phyloP scores from a whole-genome alignment of 2,113 vertebrate genomes.

The Cromileptes altivelis region DNA sequence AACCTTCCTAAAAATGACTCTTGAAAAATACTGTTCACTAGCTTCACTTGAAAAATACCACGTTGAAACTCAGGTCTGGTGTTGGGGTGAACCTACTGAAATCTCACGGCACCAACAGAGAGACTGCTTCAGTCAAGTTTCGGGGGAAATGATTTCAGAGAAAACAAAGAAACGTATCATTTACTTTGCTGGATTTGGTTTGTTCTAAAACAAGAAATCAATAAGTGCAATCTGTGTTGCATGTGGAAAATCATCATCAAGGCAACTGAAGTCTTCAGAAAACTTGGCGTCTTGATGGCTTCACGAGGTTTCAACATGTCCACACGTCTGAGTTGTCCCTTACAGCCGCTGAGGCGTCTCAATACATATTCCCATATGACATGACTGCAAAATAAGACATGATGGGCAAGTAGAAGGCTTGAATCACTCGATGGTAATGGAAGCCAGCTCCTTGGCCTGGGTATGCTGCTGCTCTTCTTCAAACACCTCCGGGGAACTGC shows the following conservation, averaged over 20 bases:
- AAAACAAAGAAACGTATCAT: not conserved
- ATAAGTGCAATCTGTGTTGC: slow-evolving; percentile 50
- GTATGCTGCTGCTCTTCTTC: slow-evolving; percentile 81
- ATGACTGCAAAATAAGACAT: slow-evolving; percentile 62
- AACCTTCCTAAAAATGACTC: slow-evolving; percentile 6
- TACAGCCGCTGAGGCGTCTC: slow-evolving; percentile 1
- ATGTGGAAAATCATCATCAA: slow-evolving; percentile 32
- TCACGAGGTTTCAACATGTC: slow-evolving; percentile 38
- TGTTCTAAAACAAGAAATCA: slow-evolving; percentile 22
- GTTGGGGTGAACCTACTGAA: not conserved
- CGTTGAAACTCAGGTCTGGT: slow-evolving; percentile 6
- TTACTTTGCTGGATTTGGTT: slow-evolving; percentile 30
- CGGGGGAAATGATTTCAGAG: not conserved
- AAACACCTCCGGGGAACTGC: slow-evolving; percentile 83
- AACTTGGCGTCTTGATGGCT: slow-evolving; percentile 17
- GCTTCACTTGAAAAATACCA: not conserved
- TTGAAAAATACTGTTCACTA: slow-evolving; percentile 12
- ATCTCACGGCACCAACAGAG: not conserved
- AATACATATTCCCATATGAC: slow-evolving; percentile 66
- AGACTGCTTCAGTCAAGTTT: not conserved
- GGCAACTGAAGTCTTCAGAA: slow-evolving; percentile 41
- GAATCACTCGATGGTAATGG: slow-evolving; percentile 92
- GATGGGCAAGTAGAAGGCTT: slow-evolving; percentile 50
- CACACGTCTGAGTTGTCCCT: slow-evolving; percentile 16
- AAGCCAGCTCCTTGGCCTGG: slow-evolving; percentile 90